phyloP scores from a whole-genome alignment of 2,797 vertebrate genomes.

The Gadopsis marmoratus region DNA sequence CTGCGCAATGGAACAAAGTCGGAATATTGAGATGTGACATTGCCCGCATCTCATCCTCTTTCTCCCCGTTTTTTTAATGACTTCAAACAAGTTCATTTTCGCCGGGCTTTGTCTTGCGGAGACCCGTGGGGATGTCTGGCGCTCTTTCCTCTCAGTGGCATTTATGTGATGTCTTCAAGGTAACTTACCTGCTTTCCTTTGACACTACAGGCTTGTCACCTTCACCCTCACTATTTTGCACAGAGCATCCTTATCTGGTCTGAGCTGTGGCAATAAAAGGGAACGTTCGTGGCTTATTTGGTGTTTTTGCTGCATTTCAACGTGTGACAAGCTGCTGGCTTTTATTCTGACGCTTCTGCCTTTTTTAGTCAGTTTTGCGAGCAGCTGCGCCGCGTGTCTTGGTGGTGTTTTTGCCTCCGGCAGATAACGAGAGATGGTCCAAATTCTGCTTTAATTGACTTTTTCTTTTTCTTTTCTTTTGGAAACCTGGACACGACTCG shows the following conservation, averaged over 20 bases:
- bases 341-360: slow-evolving; percentile 36
- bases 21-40: slow-evolving; percentile 99
- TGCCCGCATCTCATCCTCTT: slow-evolving; percentile 95
- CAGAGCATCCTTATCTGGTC: slow-evolving; percentile 61
- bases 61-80: slow-evolving; percentile 95
- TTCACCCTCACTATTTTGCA: slow-evolving; percentile 64
- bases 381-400: slow-evolving; percentile 38
- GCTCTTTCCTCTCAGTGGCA: slow-evolving; percentile 96
- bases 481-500: slow-evolving; percentile 12
- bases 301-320: slow-evolving; percentile 39
- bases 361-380: slow-evolving; percentile 23
- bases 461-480: slow-evolving; percentile 28
- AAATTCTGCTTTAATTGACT: slow-evolving; percentile 47
- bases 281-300: neutral
- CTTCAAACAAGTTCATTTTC: slow-evolving; percentile 98
- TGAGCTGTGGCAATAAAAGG: slow-evolving; percentile 27
- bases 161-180: slow-evolving; percentile 99
- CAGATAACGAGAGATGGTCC: slow-evolving; percentile 2
- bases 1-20: slow-evolving; percentile 99
- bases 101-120: slow-evolving; percentile 95
- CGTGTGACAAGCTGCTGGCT: slow-evolving; percentile 34
- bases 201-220: slow-evolving; percentile 83
- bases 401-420: slow-evolving; percentile 1
- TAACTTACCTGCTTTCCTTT: slow-evolving; percentile 94
- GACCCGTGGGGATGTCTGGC: slow-evolving; percentile 97